phyloP scores from a whole-genome alignment of 2,113 vertebrate species.

The Percina caprodes region DNA sequence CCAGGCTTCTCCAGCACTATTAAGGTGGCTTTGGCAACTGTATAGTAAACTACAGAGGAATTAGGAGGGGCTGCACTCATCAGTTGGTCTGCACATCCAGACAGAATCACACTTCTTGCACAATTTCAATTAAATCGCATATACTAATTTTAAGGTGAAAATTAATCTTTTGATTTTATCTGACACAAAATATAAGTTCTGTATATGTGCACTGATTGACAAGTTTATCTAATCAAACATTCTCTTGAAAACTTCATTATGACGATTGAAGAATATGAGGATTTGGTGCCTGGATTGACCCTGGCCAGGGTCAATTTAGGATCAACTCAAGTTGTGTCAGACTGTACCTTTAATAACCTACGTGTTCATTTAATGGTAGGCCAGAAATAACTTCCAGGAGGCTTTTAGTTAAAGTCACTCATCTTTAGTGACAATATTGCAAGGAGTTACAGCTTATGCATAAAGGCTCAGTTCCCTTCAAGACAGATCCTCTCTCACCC shows the following conservation, averaged over 20 bases:
- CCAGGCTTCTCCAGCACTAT: slow-evolving; percentile 55
- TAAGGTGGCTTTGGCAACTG: slow-evolving; percentile 63
- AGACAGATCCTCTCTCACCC: too few relatives aligned
- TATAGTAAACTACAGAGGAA: slow-evolving; percentile 48
- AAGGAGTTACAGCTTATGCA: too few relatives aligned
- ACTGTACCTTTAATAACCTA: too few relatives aligned
- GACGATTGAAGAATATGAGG: too few relatives aligned
- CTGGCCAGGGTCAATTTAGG: too few relatives aligned
- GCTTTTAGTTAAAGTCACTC: too few relatives aligned
- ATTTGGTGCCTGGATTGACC: too few relatives aligned
- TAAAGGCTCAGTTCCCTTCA: too few relatives aligned
- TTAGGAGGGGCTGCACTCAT: slow-evolving; percentile 53
- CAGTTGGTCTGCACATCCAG: slow-evolving; percentile 14
- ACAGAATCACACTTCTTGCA: slow-evolving; percentile 34
- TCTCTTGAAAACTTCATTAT: not conserved
- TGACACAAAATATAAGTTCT: not conserved
- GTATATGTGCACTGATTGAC: not conserved
- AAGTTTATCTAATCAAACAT: not conserved
- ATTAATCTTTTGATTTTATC: not conserved
- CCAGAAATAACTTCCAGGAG: too few relatives aligned
- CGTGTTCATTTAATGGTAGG: too few relatives aligned
- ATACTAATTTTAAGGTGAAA: slow-evolving; percentile 48
- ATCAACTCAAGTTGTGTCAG: too few relatives aligned
- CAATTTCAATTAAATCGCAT: slow-evolving; percentile 63
- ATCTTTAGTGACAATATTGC: too few relatives aligned